Percentiles rank a stretch among this genome's conserved stretches.
Evolutionary conservation across 1,140 invertebrate species (phyloP).

Genomic region (Heliconius nattereri): DNA sequence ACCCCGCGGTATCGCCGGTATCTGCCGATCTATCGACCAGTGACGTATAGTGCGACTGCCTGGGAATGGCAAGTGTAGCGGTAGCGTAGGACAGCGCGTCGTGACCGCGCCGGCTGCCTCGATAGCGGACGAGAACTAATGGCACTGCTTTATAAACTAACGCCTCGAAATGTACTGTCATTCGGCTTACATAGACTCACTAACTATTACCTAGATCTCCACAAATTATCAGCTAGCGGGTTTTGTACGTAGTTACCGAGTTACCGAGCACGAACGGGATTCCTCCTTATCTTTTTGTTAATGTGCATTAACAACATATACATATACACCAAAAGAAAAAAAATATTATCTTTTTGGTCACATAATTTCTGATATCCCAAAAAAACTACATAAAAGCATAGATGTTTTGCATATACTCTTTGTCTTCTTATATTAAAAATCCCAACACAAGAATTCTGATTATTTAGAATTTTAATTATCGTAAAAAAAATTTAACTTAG

Average conservation of each 20-base stretch:
- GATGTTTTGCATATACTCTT: too few species aligned
- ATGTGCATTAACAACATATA: too few species aligned
- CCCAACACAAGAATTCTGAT: too few species aligned
- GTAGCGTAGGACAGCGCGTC: slow-evolving; percentile 32
- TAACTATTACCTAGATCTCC: background rate
- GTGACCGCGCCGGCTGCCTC: slow-evolving; percentile 23
- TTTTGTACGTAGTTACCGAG: background rate
- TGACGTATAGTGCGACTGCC: slow-evolving; percentile 33
- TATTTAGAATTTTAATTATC: too few species aligned
- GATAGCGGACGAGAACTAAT: slow-evolving; percentile 31
- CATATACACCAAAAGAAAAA: too few species aligned
- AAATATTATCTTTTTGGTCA: too few species aligned
- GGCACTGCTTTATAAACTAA: slow-evolving; percentile 30
- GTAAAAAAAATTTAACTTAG: background rate
- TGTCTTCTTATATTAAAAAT: too few species aligned
- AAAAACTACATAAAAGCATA: too few species aligned
- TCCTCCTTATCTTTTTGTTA: too few species aligned
- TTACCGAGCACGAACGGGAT: background rate
- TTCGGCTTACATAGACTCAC: slow-evolving; percentile 10
- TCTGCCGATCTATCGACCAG: slow-evolving; percentile 22
- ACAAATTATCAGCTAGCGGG: background rate
- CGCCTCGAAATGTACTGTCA: slow-evolving; percentile 33
- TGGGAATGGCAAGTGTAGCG: slow-evolving; percentile 27
- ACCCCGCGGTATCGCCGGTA: slow-evolving; percentile 5
- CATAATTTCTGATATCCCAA: too few species aligned